Conservation (phyloP, 1,140 invertebrate species). For the Cardiocondyla obscurior region DNA sequence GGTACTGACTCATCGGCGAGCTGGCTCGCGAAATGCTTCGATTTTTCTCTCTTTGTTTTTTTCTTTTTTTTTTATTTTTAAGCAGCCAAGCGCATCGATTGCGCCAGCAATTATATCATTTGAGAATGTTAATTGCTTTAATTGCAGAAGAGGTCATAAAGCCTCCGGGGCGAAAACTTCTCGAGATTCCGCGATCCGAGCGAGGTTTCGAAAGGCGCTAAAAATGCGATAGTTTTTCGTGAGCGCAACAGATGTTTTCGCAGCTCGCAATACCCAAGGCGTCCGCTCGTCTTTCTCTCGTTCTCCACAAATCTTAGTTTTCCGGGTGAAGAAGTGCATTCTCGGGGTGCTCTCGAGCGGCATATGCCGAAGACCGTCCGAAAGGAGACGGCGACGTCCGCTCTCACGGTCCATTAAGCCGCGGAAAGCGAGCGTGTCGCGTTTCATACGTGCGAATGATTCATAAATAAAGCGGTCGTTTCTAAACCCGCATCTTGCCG, state of each 20-base stretch:
- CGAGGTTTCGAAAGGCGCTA: not conserved
- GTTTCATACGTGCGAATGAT: slow-evolving; percentile 42
- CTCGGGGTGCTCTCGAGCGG: not conserved
- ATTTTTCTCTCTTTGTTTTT: no score
- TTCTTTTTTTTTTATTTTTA: not conserved
- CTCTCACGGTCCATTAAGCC: slow-evolving; percentile 67
- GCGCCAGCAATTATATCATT: slow-evolving; percentile 19
- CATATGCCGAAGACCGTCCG: not conserved
- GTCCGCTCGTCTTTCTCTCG: slow-evolving; percentile 28
- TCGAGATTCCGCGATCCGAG: no score
- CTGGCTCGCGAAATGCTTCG: not conserved
- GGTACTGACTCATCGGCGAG: slow-evolving; percentile 56
- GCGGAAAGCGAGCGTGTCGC: slow-evolving; percentile 30
- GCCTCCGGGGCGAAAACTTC: slow-evolving; percentile 10
- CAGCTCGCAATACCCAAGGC: not conserved
- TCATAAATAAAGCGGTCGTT: slow-evolving; percentile 62
- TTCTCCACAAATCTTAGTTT: slow-evolving; percentile 5
- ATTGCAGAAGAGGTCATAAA: slow-evolving; percentile 5
- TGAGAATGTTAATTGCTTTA: not conserved
- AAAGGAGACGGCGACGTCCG: not conserved
- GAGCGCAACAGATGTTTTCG: not conserved
- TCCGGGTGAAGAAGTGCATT: slow-evolving; percentile 35
- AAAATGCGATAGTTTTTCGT: slow-evolving; percentile 2
- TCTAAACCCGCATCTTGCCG: slow-evolving; percentile 64
- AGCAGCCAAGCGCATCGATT: not conserved